Conservation (phyloP, 2,797 vertebrate species). For the Diplodus puntazzo region DNA sequence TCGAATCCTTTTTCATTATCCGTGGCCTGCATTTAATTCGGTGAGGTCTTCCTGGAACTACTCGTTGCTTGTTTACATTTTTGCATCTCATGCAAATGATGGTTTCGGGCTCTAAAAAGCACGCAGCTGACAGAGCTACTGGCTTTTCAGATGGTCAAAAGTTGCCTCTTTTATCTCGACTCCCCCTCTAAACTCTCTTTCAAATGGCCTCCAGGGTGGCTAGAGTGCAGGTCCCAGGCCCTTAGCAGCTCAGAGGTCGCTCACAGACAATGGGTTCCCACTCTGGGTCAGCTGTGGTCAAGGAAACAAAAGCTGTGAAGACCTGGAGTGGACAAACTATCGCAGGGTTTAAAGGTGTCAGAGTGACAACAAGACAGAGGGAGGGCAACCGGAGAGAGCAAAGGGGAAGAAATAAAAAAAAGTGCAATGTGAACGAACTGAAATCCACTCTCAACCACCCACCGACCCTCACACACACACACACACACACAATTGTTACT, state of each 20-base stretch:
- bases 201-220: conserved; percentile 55
- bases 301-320: conserved; percentile 74
- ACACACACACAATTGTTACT: not conserved
- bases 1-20: conserved; percentile 48
- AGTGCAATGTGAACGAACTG: conserved; percentile 26
- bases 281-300: conserved; percentile 77
- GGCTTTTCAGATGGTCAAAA: conserved; percentile 39
- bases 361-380: conserved; percentile 61
- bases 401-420: conserved; percentile 31
- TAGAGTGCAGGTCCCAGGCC: conserved; percentile 79
- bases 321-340: conserved; percentile 64
- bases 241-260: conserved; percentile 74
- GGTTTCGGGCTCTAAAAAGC: conserved; percentile 14
- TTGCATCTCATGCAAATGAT: conserved; percentile 71
- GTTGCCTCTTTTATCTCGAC: conserved; percentile 36
- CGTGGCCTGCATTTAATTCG: conserved; percentile 31
- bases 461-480: conserved; percentile 6
- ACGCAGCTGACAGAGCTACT: conserved; percentile 4
- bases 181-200: conserved; percentile 48
- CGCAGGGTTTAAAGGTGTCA: conserved; percentile 55
- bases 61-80: conserved; percentile 57
- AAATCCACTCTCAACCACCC: conserved; percentile 33
- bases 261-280: conserved; percentile 68
- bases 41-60: conserved; percentile 21
- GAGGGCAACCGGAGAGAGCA: conserved; percentile 27